Base-by-base conservation (phyloP, 2,113 vertebrate genomes). In the Mionectes macconnelli region DNA sequence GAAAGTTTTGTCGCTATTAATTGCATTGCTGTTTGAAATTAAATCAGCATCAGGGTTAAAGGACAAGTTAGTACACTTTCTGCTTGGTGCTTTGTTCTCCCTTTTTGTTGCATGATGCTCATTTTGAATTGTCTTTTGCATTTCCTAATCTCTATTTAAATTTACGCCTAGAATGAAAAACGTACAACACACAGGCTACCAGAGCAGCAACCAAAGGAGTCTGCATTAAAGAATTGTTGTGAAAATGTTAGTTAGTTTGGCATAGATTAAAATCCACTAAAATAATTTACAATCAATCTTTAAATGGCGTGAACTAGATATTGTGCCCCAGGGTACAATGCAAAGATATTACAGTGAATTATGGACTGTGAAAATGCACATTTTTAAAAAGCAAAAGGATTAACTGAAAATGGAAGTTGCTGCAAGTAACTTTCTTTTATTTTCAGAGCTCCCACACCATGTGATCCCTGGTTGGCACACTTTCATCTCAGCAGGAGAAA, bases 401-500 rank as follows among this genome's bases (percentile, higher is more conserved):
- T 68, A 84, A 67, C 30, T 63, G 56, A 75, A 86, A 87, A 86
- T 59, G 67, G 68, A 92, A 96, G 59, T 90, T 94, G 45, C 68
- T 22, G 40, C 17, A 45, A 95, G 56, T 70, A 92, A 93, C 92
- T 88, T 96, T 93, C 69, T 89, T 67, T 50, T 45, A 27, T 52
- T 94, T 84, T 94, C 68, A 77, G 47, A 49, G 44, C 64, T 80
- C 83, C 70, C 79, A 15, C 24, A 67, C 63, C 94, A 91, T 47
- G 70, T 93, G 95, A 95, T 90, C 39, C 14, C 30, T 1, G 3
- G 55, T 72, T 94, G 86, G 80, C 83, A 77, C 27, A 22, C 39
- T 66, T 86, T 77, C 76, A 70, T 74, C 84, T 47, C 88, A 85
- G 91, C 74, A 63, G 79, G 67, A 91, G 50, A 55, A 80, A 96